phyloP scores from a whole-genome alignment of 1,140 invertebrate species.

The Tachypleus tridentatus region DNA sequence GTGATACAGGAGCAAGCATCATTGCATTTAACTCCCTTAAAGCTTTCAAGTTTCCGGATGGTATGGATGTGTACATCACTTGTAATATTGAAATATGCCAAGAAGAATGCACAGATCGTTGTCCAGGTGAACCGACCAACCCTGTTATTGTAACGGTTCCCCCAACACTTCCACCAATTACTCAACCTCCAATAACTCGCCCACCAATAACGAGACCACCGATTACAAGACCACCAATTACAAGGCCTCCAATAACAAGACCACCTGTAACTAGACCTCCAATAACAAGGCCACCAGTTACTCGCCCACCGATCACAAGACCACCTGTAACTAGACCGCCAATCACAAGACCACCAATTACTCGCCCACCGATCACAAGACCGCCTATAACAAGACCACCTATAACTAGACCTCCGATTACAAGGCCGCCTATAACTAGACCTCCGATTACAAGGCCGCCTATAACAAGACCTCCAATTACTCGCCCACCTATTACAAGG shows the following conservation, averaged over 20 bases:
- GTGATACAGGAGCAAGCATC: constrained; percentile 45
- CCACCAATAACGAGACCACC: not conserved
- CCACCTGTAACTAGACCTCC: not conserved
- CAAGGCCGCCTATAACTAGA: not conserved
- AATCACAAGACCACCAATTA: not conserved
- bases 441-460: not conserved
- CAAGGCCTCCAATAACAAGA: not conserved
- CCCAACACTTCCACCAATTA: not conserved
- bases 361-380: not conserved
- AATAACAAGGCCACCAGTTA: not conserved
- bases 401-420: not conserved
- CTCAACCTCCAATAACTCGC: not conserved
- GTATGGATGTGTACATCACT: constrained; percentile 54
- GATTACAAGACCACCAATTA: not conserved
- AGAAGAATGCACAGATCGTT: constrained; percentile 17
- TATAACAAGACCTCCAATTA: not conserved
- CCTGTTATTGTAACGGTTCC: constrained; percentile 2
- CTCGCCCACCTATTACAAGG: not conserved
- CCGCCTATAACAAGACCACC: not conserved
- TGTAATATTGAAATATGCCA: constrained; percentile 49
- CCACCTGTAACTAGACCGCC: not conserved
- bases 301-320: not conserved
- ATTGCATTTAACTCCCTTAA: constrained; percentile 53
- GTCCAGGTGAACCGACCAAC: constrained; percentile 12
- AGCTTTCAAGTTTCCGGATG: constrained; percentile 59